These are phyloP conservation scores for Buceros bicornis DNA, from an alignment of 2,797 vertebrate genomes.

Conservation along the genomic window DNA sequence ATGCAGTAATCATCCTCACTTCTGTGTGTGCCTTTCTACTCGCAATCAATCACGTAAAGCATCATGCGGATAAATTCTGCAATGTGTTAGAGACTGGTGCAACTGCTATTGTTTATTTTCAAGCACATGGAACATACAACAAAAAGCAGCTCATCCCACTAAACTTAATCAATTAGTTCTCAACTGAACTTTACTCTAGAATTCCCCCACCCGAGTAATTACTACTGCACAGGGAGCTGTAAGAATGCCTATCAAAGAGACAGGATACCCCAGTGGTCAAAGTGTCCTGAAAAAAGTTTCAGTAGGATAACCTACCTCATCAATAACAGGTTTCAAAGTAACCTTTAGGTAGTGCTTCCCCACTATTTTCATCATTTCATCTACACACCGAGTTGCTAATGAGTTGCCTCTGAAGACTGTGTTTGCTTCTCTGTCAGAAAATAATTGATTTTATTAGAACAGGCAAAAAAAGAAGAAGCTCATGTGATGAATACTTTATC, in stretches of 20 bases:
- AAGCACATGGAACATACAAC: neutral
- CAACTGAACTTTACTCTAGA: neutral
- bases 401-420: slow-evolving; percentile 98
- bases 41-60: neutral
- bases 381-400: slow-evolving; percentile 94
- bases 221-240: neutral
- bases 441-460: slow-evolving; percentile 1
- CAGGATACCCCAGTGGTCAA: neutral
- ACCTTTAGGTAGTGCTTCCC: slow-evolving; percentile 96
- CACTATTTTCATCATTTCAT: slow-evolving; percentile 99
- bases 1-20: neutral
- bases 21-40: neutral
- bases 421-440: slow-evolving; percentile 92
- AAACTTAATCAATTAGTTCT: neutral
- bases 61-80: neutral
- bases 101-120: neutral
- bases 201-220: neutral
- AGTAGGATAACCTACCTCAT: slow-evolving; percentile 87
- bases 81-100: neutral
- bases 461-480: neutral
- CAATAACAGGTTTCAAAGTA: slow-evolving; percentile 94
- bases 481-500: neutral
- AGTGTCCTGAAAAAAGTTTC: neutral
- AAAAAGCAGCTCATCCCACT: neutral
- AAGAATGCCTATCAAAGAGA: neutral